phyloP scores from a whole-genome alignment of 1,140 invertebrate genomes.

The Vollenhovia emeryi region DNA sequence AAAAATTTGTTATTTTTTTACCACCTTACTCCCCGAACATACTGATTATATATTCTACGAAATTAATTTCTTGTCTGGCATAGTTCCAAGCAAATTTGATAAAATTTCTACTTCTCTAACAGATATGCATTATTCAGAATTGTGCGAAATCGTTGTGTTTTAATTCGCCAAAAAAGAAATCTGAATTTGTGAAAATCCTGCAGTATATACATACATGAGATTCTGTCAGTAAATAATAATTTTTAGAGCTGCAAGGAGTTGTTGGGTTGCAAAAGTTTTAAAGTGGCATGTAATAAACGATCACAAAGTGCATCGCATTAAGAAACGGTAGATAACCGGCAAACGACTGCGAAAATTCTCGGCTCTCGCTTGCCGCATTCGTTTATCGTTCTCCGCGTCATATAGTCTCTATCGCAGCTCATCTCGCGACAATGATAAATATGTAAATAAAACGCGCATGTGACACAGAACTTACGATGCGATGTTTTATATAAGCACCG shows the following conservation, averaged over 20 bases:
- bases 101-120: too few relatives aligned
- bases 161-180: too few relatives aligned
- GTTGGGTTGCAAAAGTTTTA: not conserved
- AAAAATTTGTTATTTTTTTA: too few relatives aligned
- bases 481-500: constrained; percentile 57
- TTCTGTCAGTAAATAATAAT: not conserved
- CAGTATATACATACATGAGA: not conserved
- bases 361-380: constrained; percentile 3
- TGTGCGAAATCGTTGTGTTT: too few relatives aligned
- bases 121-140: too few relatives aligned
- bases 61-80: too few relatives aligned
- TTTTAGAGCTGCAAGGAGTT: not conserved
- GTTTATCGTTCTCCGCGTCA: constrained; percentile 14
- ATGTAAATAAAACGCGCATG: constrained; percentile 49
- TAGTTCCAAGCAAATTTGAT: too few relatives aligned
- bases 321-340: constrained; percentile 12
- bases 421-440: constrained; percentile 43
- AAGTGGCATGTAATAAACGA: constrained; percentile 12
- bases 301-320: not conserved
- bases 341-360: constrained; percentile 32
- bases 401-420: constrained; percentile 4
- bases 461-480: not conserved
- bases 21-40: too few relatives aligned
- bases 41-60: too few relatives aligned
- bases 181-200: not conserved